Evolutionary conservation across 2,113 vertebrate species (phyloP), one percentile per base, ranked within the genome.

Genomic region (Dinomys branickii): DNA sequence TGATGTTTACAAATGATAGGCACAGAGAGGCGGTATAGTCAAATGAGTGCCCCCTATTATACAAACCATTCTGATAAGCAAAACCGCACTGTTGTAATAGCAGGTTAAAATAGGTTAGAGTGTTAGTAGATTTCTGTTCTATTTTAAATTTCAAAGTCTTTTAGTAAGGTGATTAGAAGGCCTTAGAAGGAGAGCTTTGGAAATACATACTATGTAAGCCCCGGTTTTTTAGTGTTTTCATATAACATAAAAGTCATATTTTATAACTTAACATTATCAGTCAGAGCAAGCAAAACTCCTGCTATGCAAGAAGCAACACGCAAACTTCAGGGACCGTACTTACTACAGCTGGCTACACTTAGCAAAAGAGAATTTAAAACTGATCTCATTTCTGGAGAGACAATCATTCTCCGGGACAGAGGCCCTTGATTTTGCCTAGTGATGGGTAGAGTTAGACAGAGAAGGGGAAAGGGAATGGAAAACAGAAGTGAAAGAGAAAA

Each of bases 291-390:
- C 50, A 47, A 67, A 96, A 82, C 26, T 56, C 56, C 85, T 44
- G 87, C 96, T 96, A 56, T 17, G 67, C 87, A 83, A 50, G 35
- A 97, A 92, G 94, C 96, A 96, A 97, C 96, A 97, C 95, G 89
- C 98, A 97, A 44, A 84, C 30, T 33, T 0, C 69, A 97, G 47
- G 85, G 98, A 98, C 98, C 98, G 93, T 99, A 99, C 99, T 99
- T 98, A 99, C 98, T 99, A 99, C 95, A 59, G 97, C 86, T 97
- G 99, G 98, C 98, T 99, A 98, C 98, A 88, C 97, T 98, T 97
- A 98, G 97, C 97, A 96, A 96, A 98, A 98, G 97, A 52, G 97
- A 95, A 98, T 97, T 99, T 97, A 99, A 97, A 98, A 97, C 97
- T 96, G 98, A 98, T 98, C 97, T 98, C 98, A 96, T 97, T 98